Evolutionary conservation across 2,797 vertebrate genomes (phyloP).

Genomic region (Acomys russatus): DNA sequence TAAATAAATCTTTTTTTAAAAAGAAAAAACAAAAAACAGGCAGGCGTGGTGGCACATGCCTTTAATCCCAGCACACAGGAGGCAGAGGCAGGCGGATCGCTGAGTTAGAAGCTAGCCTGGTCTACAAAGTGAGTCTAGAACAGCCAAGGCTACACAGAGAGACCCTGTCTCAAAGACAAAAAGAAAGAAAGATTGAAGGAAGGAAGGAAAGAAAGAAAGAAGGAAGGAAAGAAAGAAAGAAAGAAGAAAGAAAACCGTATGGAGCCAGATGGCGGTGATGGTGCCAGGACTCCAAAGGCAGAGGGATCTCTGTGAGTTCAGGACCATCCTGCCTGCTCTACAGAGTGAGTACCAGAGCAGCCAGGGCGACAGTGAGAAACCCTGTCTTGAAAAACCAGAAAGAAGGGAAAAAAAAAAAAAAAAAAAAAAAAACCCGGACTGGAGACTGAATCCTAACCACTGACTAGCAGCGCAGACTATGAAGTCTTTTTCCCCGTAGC

Average conservation of each 20-base stretch:
- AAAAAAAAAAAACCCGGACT: not conserved
- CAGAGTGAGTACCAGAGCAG: not conserved
- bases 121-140: no score
- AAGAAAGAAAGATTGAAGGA: no score
- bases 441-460: not conserved
- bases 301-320: not conserved
- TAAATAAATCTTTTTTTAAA: no score
- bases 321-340: not conserved
- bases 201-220: no score
- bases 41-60: no score
- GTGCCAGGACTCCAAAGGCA: not conserved
- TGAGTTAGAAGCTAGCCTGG: no score
- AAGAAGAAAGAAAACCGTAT: not conserved
- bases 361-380: not conserved
- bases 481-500: conserved; percentile 21
- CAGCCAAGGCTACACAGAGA: no score
- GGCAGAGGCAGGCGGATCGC: no score
- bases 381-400: not conserved
- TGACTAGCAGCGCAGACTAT: not conserved
- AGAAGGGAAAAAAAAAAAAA: not conserved
- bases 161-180: no score
- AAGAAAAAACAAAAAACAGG: not conserved
- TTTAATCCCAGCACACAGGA: no score
- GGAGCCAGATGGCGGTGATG: not conserved
- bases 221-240: no score